A percentile compares a stretch with the other conserved stretches of the same genome.
These are phyloP conservation scores for Scolopax bukidnonensis DNA, from an alignment of 2,797 vertebrate genomes.

Conservation along the genomic window DNA sequence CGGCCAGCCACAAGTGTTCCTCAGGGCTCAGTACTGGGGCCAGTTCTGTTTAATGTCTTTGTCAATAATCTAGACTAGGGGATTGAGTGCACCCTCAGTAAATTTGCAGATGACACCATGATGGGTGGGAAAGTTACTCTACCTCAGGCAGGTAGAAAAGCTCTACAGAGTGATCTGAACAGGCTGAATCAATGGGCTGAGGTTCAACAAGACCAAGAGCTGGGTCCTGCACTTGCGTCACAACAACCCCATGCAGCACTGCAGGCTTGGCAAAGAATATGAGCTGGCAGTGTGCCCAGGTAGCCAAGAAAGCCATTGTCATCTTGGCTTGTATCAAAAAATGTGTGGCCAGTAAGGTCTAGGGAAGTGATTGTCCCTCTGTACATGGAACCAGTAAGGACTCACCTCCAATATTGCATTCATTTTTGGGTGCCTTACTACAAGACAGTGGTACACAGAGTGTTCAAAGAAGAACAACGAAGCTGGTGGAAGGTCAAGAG, in stretches of 20 bases:
- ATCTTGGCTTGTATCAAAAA: neutral
- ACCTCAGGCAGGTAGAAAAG: neutral
- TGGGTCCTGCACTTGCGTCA: neutral
- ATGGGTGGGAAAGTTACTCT: rapidly evolving
- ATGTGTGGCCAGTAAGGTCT: neutral
- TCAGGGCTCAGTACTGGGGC: neutral
- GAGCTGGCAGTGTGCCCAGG: neutral
- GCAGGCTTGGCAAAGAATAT: neutral
- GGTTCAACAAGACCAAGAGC: neutral
- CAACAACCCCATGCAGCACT: neutral
- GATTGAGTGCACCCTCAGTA: rapidly evolving
- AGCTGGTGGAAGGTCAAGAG: neutral
- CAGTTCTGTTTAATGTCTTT: neutral
- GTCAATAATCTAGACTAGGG: neutral
- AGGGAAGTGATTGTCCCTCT: neutral
- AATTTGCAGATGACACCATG: rapidly evolving
- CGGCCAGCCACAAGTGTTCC: rapidly evolving
- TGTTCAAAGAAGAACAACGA: neutral
- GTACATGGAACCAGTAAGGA: neutral
- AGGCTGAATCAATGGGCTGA: rapidly evolving
- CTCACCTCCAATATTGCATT: neutral
- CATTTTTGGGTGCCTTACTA: neutral
- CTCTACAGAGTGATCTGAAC: neutral
- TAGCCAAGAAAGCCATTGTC: neutral
- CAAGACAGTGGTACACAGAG: neutral